Evolutionary conservation across 1,140 invertebrate genomes (phyloP), one percentile per base, ranked within the genome.

Genomic region (Globodera ellingtonae): DNA sequence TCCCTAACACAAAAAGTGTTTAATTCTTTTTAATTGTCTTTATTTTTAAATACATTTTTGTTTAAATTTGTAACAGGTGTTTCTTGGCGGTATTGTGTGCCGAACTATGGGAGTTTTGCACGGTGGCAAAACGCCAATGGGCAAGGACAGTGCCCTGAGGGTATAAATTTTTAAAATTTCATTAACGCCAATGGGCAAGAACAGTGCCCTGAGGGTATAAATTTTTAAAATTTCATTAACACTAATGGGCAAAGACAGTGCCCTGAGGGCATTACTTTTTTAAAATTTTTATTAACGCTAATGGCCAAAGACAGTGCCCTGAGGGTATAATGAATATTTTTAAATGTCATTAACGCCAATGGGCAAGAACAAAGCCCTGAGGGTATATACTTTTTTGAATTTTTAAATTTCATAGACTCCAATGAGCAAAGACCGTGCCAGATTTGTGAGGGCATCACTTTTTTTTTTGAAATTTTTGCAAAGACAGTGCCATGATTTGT

Each of bases 51-150:
- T 69, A 0, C 5, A n/a, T 21, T 6, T 35, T 66, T n/a, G 74
- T 6, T 35, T 8, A 10, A 21, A 1, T 75, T 21, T 8, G 7
- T 4, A 44, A 67, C 44, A 84, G 83, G 66, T 85, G 8, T 85
- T 86, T 66, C 72, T 85, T 48, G 84, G 84, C 44, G 84, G 84
- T 24, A 73, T 82, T 35, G 84, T 85, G 76, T 85, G 85, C 46
- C 78, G 48, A n/a, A 35, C 21, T 44, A 59, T 86, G 18, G 84
- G 85, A 18, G 56, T 73, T 52, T 62, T 69, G 46, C 56, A 78
- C n/a, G 59, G 65, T 13, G 21, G 59, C 5, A 77, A 77, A 67
- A 77, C 50, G 52, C 75, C 75, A 6, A 6, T 77, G 35, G 52
- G 52, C 18, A 77, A 77, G 0, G 13, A 15, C 48, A 77, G 75